Evolutionary conservation across 2,888 invertebrate species (phyloP), one percentile per base, ranked within the genome.

Genomic region (Rotaria socialis): DNA sequence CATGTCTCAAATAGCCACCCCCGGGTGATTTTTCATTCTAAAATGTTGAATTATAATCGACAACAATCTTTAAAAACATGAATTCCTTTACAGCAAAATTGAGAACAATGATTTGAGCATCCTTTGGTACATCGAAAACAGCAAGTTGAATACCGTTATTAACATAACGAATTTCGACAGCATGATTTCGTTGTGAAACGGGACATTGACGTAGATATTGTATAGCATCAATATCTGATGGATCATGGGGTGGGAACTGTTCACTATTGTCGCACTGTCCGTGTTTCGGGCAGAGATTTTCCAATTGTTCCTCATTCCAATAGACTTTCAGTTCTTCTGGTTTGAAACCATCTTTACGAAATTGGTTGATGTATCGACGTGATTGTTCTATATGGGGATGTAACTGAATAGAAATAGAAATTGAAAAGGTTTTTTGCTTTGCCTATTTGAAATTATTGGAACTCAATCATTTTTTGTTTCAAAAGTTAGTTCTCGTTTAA

Each of bases 1-100:
- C 75, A 19, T 7, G 24, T 6, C 75, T 16, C 27, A 80, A 47
- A 80, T 80, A 80, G 43, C 75, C 75, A 22, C 75, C 75, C 0
- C 75, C 75, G 10, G 75, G 24, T 80, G 75, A 80, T 47, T 47
- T 22, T 80, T 80, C 75, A 80, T 80, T 80, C 75, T 80, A 80
- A 19, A 24, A 19, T 3, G 24, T 47, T 22, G 2, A 80, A 24
- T 41, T 75, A 43, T 43, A 75, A 8, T 14, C 41, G 41, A 43
- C 10, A 10, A 43, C 8, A 24, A 75, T 4, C 22, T 16, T 16
- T 14, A 4, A 52, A 52, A 8, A 52, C 11, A 80, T 22, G 4
- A 80, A 80, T 2, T 0, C 43, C 1, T n/a, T 80, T 80, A 80
- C 75, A 2, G 75, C 75, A 22, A 80, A 80, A 24, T 80, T 80